Percentiles rank a stretch among this genome's conserved stretches.
phyloP scores from a whole-genome alignment of 1,140 invertebrate species.

The Lepidurus arcticus region DNA sequence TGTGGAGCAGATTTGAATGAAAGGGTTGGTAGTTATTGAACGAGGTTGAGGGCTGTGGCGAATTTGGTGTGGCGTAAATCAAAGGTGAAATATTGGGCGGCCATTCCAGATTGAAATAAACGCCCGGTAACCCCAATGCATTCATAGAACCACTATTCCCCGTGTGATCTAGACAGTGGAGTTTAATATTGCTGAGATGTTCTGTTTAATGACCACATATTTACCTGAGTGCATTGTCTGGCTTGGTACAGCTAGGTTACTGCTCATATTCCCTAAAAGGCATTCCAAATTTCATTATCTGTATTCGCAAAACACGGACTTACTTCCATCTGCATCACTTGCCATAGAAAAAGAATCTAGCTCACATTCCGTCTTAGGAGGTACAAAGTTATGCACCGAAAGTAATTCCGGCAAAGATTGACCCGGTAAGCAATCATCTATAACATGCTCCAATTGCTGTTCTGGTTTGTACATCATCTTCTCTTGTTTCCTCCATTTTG shows the following conservation, averaged over 20 bases:
- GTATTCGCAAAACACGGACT: not conserved
- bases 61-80: conserved; percentile 20
- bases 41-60: not conserved
- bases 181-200: not conserved
- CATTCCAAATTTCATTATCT: not conserved
- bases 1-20: conserved; percentile 57
- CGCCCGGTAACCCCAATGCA: not conserved
- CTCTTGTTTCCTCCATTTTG: conserved; percentile 43
- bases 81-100: not conserved
- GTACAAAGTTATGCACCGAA: not conserved
- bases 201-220: not conserved
- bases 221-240: not conserved
- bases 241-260: not conserved
- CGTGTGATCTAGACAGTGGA: not conserved
- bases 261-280: not conserved
- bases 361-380: not conserved
- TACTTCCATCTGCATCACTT: not conserved
- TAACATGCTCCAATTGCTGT: conserved; percentile 15
- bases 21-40: conserved; percentile 23
- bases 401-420: not conserved
- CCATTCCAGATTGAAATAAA: conserved; percentile 23
- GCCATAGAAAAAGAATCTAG: conserved; percentile 1
- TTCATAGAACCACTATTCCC: not conserved
- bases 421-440: not conserved
- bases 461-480: conserved; percentile 36